Percentiles rank a stretch among this genome's conserved stretches.
These are phyloP conservation scores for Pelecanoides urinatrix DNA, from an alignment of 2,113 vertebrate species.

Conservation along the genomic window DNA sequence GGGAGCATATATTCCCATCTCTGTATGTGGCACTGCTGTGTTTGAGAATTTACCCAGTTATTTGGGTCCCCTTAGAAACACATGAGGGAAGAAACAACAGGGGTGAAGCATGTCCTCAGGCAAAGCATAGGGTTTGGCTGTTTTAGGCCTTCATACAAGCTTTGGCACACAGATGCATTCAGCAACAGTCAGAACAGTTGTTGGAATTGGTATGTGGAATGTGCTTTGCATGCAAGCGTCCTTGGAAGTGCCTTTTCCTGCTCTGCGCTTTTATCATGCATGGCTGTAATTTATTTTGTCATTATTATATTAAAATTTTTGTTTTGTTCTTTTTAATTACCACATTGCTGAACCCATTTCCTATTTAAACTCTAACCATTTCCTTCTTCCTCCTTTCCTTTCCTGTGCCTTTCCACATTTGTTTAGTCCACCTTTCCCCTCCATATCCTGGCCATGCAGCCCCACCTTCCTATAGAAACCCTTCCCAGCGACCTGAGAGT, in stretches of 20 bases:
- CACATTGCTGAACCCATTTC: slow-evolving; percentile 42
- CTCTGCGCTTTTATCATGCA: slow-evolving; percentile 45
- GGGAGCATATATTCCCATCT: background rate
- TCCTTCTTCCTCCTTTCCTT: slow-evolving; percentile 41
- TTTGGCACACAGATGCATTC: slow-evolving; percentile 12
- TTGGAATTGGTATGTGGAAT: slow-evolving; percentile 27
- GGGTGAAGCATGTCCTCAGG: background rate
- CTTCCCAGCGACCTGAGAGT: slow-evolving; percentile 85
- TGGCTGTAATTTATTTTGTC: slow-evolving; percentile 46
- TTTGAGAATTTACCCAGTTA: background rate
- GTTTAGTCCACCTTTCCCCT: slow-evolving; percentile 85
- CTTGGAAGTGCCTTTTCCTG: slow-evolving; percentile 10
- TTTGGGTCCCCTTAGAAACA: background rate
- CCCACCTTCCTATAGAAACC: slow-evolving; percentile 74
- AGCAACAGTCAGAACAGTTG: slow-evolving; percentile 36
- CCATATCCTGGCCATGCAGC: slow-evolving; percentile 78
- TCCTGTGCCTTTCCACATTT: slow-evolving; percentile 26
- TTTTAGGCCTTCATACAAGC: background rate
- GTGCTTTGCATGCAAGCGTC: slow-evolving; percentile 13
- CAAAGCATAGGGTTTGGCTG: background rate
- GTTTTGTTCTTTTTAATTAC: slow-evolving; percentile 45
- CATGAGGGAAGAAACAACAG: background rate
- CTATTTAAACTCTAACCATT: slow-evolving; percentile 42
- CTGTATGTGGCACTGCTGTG: background rate
- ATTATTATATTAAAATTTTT: slow-evolving; percentile 47